phyloP scores from a whole-genome alignment of 2,888 invertebrate species.

The Agrotis exclamationis region DNA sequence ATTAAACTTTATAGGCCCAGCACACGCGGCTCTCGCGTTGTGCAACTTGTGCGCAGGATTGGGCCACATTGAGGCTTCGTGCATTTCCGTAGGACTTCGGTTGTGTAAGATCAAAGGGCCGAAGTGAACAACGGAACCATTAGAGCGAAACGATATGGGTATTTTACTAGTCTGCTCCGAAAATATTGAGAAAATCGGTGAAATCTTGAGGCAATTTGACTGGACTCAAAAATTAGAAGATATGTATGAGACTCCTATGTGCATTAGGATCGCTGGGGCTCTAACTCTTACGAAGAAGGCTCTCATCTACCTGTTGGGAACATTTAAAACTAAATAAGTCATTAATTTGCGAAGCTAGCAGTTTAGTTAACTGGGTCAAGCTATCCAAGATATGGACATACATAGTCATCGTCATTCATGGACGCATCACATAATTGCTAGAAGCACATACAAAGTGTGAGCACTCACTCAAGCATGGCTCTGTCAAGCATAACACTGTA shows the following conservation, averaged over 20 bases:
- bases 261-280: too few relatives aligned
- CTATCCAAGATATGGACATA: neutral
- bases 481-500: constrained; percentile 15
- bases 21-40: constrained; percentile 22
- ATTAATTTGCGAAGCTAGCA: neutral
- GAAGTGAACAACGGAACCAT: neutral
- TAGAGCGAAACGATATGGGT: neutral
- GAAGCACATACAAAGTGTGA: neutral
- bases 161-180: neutral
- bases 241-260: too few relatives aligned
- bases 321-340: too few relatives aligned
- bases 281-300: too few relatives aligned
- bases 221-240: neutral
- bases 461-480: neutral
- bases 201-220: neutral
- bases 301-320: too few relatives aligned
- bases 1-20: constrained; percentile 42
- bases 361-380: neutral
- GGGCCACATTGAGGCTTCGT: constrained; percentile 28
- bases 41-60: constrained; percentile 26
- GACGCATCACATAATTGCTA: neutral
- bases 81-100: constrained; percentile 22
- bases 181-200: neutral
- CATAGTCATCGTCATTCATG: neutral
- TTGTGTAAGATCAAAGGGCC: constrained; percentile 10